Conservation (phyloP, 2,113 vertebrate species). For the Gymnorhina tibicen region DNA sequence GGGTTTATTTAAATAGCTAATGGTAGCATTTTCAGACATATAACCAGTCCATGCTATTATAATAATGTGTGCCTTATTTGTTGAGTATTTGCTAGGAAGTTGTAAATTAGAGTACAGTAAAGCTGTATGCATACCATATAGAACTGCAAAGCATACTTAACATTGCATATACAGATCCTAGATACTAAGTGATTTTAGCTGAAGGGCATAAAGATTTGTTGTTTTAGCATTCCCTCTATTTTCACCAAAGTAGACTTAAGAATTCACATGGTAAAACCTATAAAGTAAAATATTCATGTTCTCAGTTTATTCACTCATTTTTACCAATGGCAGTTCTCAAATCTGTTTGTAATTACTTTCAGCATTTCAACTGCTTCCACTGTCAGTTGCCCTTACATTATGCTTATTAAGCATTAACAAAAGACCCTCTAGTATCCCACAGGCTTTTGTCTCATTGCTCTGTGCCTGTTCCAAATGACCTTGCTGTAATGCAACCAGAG, state of each 20-base stretch:
- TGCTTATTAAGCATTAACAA: constrained; percentile 65
- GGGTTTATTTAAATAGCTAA: background rate
- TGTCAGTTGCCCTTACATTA: constrained; percentile 61
- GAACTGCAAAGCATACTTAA: background rate
- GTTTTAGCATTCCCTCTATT: background rate
- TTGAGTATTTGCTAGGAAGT: background rate
- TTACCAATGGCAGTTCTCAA: background rate
- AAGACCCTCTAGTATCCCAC: constrained; percentile 29
- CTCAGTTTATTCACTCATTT: background rate
- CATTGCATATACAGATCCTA: background rate
- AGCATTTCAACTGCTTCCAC: constrained; percentile 61
- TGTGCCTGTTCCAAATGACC: constrained; percentile 29
- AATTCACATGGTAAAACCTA: background rate
- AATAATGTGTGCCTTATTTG: background rate
- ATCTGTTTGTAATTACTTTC: constrained; percentile 59
- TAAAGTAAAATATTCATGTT: background rate
- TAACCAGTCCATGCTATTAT: background rate
- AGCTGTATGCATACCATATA: background rate
- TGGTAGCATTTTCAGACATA: background rate
- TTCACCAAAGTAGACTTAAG: background rate
- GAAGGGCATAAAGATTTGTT: background rate
- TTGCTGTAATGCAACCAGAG: constrained; percentile 45
- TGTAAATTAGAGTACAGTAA: background rate
- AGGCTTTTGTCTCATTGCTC: constrained; percentile 31
- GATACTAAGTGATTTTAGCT: background rate